Percentiles rank a stretch among this genome's conserved stretches.
phyloP scores from a whole-genome alignment of 1,140 invertebrate species.

The Portunus trituberculatus region DNA sequence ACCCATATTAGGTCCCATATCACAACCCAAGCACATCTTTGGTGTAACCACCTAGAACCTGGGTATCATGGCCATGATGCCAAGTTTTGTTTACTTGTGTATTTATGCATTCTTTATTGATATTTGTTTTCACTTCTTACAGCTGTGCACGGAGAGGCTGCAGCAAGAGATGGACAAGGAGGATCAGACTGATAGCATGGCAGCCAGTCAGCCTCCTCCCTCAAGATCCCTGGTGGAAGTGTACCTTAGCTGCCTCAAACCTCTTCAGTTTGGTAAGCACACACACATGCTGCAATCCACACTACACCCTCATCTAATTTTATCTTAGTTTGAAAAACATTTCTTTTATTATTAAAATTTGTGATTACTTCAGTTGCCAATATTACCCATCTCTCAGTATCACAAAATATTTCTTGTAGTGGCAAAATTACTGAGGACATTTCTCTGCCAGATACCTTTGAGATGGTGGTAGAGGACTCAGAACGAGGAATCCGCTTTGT shows the following conservation, averaged over 20 bases:
- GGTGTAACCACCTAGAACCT: too few species aligned
- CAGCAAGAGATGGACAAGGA: constrained; percentile 67
- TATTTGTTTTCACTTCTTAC: constrained; percentile 75
- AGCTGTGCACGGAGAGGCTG: constrained; percentile 84
- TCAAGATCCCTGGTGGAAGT: constrained; percentile 71
- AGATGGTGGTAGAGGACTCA: constrained; percentile 91
- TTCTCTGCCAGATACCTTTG: constrained; percentile 88
- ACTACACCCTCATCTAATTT: neutral
- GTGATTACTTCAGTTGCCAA: too few species aligned
- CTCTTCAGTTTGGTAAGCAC: constrained; percentile 90
- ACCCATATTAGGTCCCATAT: too few species aligned
- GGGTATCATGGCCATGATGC: too few species aligned
- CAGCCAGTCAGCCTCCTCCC: constrained; percentile 42
- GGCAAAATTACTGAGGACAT: too few species aligned
- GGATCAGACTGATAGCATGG: constrained; percentile 50
- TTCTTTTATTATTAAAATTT: too few species aligned
- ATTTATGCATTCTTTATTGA: too few species aligned
- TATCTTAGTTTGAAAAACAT: too few species aligned
- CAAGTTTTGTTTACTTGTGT: too few species aligned
- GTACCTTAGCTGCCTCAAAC: constrained; percentile 85
- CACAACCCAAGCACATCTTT: too few species aligned
- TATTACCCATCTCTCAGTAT: too few species aligned
- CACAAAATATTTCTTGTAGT: too few species aligned
- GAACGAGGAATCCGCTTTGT: constrained; percentile 90
- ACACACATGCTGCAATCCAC: neutral